Percentiles rank a stretch among this genome's conserved stretches.
Conservation (phyloP, 2,797 vertebrate genomes). For the Rhinichthys osculus region DNA sequence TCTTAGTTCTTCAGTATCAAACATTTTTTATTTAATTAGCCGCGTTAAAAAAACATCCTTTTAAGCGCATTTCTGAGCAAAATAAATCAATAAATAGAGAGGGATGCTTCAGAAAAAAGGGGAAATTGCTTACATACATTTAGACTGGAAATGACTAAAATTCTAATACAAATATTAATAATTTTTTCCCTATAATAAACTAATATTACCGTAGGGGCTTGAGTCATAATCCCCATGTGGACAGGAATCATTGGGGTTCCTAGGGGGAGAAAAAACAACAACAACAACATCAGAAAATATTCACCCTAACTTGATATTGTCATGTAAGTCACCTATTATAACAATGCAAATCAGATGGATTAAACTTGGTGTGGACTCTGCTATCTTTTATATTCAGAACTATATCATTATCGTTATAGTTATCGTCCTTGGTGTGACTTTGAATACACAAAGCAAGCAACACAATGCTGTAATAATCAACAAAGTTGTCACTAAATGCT, state of each 20-base stretch:
- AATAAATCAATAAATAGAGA: background rate
- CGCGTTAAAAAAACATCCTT: background rate
- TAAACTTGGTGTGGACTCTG: too few species aligned
- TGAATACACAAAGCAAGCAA: background rate
- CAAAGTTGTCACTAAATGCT: background rate
- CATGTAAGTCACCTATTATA: too few species aligned
- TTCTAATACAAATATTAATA: background rate
- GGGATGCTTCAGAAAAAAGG: background rate
- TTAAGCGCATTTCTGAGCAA: background rate
- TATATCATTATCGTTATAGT: background rate
- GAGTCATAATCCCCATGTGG: constrained; percentile 97
- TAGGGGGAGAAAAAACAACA: constrained; percentile 60
- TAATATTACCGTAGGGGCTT: constrained; percentile 86
- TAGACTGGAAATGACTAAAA: background rate
- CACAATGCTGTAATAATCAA: background rate
- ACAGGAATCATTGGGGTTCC: constrained; percentile 97
- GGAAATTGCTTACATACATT: background rate
- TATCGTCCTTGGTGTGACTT: too few species aligned
- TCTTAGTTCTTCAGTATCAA: background rate
- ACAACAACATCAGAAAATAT: background rate
- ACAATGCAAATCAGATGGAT: too few species aligned
- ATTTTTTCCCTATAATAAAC: background rate
- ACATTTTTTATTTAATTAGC: background rate
- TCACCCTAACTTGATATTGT: too few species aligned
- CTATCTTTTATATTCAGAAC: background rate